A percentile compares a stretch with the other conserved stretches of the same genome.
phyloP scores from a whole-genome alignment of 2,888 invertebrate species.

The Leucania comma region DNA sequence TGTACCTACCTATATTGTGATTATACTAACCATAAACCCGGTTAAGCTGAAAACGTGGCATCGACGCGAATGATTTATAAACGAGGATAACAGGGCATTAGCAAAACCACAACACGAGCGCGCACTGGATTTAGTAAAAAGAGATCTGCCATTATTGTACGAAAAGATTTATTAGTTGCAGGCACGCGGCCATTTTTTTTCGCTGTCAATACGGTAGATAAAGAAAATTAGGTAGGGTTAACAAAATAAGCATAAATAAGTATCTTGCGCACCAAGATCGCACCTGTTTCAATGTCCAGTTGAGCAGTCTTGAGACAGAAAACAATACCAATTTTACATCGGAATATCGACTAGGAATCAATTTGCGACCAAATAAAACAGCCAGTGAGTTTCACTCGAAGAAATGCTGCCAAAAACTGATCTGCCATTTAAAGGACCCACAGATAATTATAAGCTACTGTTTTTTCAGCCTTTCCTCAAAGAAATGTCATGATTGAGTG shows the following conservation, averaged over 20 bases:
- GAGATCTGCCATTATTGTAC: slow-evolving; percentile 78
- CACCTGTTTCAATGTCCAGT: too few species aligned
- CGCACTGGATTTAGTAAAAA: slow-evolving; percentile 82
- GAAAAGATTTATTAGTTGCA: slow-evolving; percentile 75
- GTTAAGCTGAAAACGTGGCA: slow-evolving; percentile 74
- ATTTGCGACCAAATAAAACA: too few species aligned
- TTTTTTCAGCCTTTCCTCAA: background rate
- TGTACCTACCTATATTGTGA: too few species aligned
- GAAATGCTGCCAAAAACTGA: too few species aligned
- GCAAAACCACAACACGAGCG: slow-evolving; percentile 83
- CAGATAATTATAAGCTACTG: background rate
- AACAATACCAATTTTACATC: too few species aligned
- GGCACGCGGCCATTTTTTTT: slow-evolving; percentile 39
- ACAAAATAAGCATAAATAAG: slow-evolving; percentile 16
- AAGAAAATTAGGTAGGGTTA: slow-evolving; percentile 49
- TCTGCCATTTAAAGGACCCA: background rate
- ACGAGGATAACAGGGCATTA: slow-evolving; percentile 83
- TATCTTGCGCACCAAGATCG: too few species aligned
- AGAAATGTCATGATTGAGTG: background rate
- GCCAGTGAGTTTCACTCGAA: too few species aligned
- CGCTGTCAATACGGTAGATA: slow-evolving; percentile 50
- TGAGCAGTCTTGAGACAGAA: too few species aligned
- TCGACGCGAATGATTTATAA: slow-evolving; percentile 87
- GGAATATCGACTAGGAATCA: too few species aligned
- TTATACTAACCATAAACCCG: slow-evolving; percentile 62